Base-by-base conservation (phyloP, 2,888 invertebrate species). In the Holacanthella duospinosa region DNA sequence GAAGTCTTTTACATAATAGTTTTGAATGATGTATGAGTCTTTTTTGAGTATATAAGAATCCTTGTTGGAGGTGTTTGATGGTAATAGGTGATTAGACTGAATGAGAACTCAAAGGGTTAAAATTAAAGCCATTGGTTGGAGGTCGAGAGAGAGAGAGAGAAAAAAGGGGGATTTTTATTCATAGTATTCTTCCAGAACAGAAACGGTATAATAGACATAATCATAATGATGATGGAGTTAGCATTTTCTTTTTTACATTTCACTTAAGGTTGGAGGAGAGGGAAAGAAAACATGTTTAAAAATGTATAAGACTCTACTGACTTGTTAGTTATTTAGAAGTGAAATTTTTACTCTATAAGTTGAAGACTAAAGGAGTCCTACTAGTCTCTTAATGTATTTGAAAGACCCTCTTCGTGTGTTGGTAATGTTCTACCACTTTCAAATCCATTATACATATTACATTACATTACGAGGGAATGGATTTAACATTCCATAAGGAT, bases 81-180 rank as follows among this genome's bases (percentile, higher is more conserved):
- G 12, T n/a, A 48, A 21, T 36, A 16, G 36, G 9, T 36, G 21
- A n/a, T 48, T 48, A n/a, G n/a, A n/a, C n/a, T n/a, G n/a, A n/a
- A n/a, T n/a, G n/a, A n/a, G n/a, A n/a, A n/a, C n/a, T n/a, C n/a
- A n/a, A n/a, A n/a, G n/a, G n/a, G n/a, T n/a, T n/a, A n/a, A n/a
- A n/a, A n/a, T n/a, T n/a, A n/a, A n/a, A n/a, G n/a, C n/a, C n/a
- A n/a, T n/a, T n/a, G n/a, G n/a, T n/a, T n/a, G n/a, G n/a, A n/a
- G n/a, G n/a, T n/a, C n/a, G n/a, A n/a, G n/a, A n/a, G n/a, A n/a
- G n/a, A n/a, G n/a, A n/a, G n/a, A n/a, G n/a, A n/a, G n/a, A n/a
- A n/a, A n/a, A n/a, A n/a, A n/a, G n/a, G n/a, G n/a, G n/a, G 16
- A 21, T 48, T n/a, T 48, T 48, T 48, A 48, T 48, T 48, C 48